These are phyloP conservation scores for Sphyrna mokarran DNA, from an alignment of 2,113 vertebrate species.

Conservation along the genomic window DNA sequence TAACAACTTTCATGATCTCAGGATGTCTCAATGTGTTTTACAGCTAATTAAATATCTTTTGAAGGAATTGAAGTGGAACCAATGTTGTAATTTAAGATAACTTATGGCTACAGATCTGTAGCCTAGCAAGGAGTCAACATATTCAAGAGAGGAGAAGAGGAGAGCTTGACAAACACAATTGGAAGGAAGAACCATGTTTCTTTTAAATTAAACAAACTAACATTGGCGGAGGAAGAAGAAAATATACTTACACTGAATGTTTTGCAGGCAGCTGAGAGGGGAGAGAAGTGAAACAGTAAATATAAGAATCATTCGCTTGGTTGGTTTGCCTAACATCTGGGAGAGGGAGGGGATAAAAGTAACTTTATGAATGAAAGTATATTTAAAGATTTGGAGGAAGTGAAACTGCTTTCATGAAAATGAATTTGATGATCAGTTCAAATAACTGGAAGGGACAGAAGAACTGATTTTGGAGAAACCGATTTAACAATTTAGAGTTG, in stretches of 20 bases:
- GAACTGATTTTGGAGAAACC: not conserved
- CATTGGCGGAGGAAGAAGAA: slow-evolving; percentile 4
- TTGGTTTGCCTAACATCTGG: slow-evolving; percentile 20
- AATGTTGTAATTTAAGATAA: not conserved
- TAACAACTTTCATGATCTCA: not conserved
- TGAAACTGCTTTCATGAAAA: slow-evolving; percentile 28
- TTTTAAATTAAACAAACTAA: not conserved
- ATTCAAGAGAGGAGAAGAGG: not conserved
- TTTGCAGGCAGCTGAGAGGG: slow-evolving; percentile 5
- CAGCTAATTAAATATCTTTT: not conserved
- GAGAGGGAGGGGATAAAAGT: not conserved
- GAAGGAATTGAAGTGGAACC: not conserved
- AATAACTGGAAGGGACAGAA: not conserved
- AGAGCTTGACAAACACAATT: not conserved
- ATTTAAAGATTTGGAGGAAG: slow-evolving; percentile 28
- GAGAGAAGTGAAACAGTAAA: slow-evolving; percentile 38
- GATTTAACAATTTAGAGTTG: not conserved
- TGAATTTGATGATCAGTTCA: slow-evolving; percentile 8
- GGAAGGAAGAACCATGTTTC: not conserved
- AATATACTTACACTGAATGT: not conserved
- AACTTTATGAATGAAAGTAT: slow-evolving; percentile 36
- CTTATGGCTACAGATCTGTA: not conserved
- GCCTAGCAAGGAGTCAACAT: not conserved
- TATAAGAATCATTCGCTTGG: slow-evolving; percentile 25
- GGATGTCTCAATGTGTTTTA: not conserved